Percentiles rank a stretch among this genome's conserved stretches.
Conservation (phyloP, 2,888 invertebrate genomes). For the Andrena chrysosceles region DNA sequence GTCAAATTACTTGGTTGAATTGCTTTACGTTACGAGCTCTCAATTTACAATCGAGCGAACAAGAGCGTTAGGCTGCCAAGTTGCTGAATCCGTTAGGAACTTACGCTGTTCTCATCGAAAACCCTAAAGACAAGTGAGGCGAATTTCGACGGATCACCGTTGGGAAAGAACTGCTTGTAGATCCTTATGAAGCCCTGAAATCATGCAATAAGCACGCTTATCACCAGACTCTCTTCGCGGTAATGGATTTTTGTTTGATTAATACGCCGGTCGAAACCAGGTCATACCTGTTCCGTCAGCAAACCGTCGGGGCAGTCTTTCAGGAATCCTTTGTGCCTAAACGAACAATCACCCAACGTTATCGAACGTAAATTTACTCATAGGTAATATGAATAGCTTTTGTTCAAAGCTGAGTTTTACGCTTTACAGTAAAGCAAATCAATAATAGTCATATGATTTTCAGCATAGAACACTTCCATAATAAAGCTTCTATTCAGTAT, state of each 20-base stretch:
- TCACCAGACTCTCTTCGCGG: not conserved
- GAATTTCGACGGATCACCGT: conserved; percentile 99
- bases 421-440: not conserved
- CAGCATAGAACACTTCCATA: not conserved
- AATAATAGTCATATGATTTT: not conserved
- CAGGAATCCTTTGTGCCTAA: conserved; percentile 98
- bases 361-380: conserved; percentile 12
- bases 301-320: conserved; percentile 98
- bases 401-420: not conserved
- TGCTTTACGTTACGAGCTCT: not conserved
- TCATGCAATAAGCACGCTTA: conserved; percentile 45
- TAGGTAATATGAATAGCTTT: not conserved
- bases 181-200: conserved; percentile 99
- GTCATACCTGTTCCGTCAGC: conserved; percentile 95
- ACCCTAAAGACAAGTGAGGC: conserved; percentile 99
- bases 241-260: conserved; percentile 44
- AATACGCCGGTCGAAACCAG: conserved; percentile 34
- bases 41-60: not conserved
- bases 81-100: conserved; percentile 82
- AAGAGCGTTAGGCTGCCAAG: not conserved
- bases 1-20: not conserved
- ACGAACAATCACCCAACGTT: conserved; percentile 40
- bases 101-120: conserved; percentile 99
- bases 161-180: conserved; percentile 99
- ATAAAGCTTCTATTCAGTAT: too few relatives aligned